phyloP scores from a whole-genome alignment of 2,888 invertebrate species.

The Dicyrtomina minuta region DNA sequence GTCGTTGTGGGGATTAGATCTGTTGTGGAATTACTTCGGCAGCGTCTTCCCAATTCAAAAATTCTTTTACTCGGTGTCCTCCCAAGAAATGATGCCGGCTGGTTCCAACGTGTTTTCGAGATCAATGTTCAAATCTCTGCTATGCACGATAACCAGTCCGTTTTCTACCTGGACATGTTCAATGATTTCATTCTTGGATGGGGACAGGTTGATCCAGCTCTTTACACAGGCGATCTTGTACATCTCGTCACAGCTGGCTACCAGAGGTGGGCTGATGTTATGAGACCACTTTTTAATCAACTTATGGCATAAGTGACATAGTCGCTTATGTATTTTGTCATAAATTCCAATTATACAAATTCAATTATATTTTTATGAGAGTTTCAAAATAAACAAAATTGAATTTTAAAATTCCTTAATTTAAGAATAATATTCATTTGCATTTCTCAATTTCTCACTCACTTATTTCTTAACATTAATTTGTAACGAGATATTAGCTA shows the following conservation, averaged over 20 bases:
- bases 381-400: too few relatives aligned
- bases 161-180: slow-evolving; percentile 48
- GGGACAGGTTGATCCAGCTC: slow-evolving; percentile 34
- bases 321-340: too few relatives aligned
- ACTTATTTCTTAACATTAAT: too few relatives aligned
- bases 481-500: too few relatives aligned
- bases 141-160: slow-evolving; percentile 40
- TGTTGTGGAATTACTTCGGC: slow-evolving; percentile 14
- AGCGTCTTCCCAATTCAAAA: slow-evolving; percentile 35
- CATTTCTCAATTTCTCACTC: too few relatives aligned
- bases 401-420: too few relatives aligned
- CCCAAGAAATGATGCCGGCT: slow-evolving; percentile 23
- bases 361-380: too few relatives aligned
- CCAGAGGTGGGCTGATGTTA: slow-evolving; percentile 44
- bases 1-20: slow-evolving; percentile 24
- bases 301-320: too few relatives aligned
- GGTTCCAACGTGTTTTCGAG: slow-evolving; percentile 10
- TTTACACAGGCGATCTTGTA: slow-evolving; percentile 39
- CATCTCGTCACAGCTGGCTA: slow-evolving; percentile 45
- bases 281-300: slow-evolving; percentile 42
- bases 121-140: slow-evolving; percentile 34
- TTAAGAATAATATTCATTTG: too few relatives aligned
- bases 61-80: slow-evolving; percentile 39
- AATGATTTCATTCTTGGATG: slow-evolving; percentile 39
- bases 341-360: too few relatives aligned